Evolutionary conservation across 2,797 vertebrate species (phyloP).

Genomic region (Bradypodion ventrale): DNA sequence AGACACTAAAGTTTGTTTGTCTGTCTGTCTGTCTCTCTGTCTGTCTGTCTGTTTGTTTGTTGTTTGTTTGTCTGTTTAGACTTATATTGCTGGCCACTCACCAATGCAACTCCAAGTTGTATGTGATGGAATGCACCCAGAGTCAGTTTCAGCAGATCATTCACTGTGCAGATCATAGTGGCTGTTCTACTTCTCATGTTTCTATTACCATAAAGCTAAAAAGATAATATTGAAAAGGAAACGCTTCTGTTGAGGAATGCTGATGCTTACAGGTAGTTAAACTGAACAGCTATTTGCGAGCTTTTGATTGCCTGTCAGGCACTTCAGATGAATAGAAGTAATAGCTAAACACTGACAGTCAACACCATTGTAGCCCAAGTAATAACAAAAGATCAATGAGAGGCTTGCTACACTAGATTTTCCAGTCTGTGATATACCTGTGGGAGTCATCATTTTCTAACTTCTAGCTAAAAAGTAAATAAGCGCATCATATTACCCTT

Average conservation of each 20-base stretch:
- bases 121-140: slow-evolving; percentile 34
- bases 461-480: slow-evolving; percentile 34
- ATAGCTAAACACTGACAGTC: slow-evolving; percentile 47
- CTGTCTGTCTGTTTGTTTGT: no score
- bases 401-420: slow-evolving; percentile 42
- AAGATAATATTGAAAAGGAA: slow-evolving; percentile 44
- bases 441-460: slow-evolving; percentile 39
- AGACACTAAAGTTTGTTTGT: no score
- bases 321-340: slow-evolving; percentile 55
- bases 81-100: no score
- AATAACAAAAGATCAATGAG: slow-evolving; percentile 21
- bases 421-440: slow-evolving; percentile 28
- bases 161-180: slow-evolving; percentile 25
- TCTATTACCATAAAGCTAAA: slow-evolving; percentile 43
- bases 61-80: no score
- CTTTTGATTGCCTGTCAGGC: slow-evolving; percentile 60
- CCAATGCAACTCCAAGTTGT: no score
- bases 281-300: slow-evolving; percentile 59
- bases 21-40: no score
- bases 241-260: slow-evolving; percentile 37
- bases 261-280: slow-evolving; percentile 54
- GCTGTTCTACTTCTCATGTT: slow-evolving; percentile 42
- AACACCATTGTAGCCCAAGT: slow-evolving; percentile 44
- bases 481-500: slow-evolving; percentile 10
- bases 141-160: slow-evolving; percentile 31